phyloP scores from a whole-genome alignment of 2,113 vertebrate genomes.

The Peucedramus taeniatus region DNA sequence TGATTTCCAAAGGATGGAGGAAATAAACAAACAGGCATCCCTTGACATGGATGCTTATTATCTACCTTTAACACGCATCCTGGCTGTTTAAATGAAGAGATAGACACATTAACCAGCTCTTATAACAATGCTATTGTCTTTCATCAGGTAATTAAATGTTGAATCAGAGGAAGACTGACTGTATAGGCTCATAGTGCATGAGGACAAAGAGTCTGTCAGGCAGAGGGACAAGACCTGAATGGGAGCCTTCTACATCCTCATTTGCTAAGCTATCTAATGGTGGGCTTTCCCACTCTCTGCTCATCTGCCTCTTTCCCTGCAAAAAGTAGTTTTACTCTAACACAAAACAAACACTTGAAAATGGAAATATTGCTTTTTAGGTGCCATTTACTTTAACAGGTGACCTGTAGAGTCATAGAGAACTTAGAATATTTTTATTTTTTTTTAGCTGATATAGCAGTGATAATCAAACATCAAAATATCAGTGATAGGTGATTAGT shows the following conservation, averaged over 20 bases:
- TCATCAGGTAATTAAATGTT: neutral
- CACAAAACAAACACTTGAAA: neutral
- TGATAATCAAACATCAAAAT: neutral
- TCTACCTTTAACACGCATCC: neutral
- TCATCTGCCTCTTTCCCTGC: neutral
- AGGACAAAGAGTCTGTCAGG: neutral
- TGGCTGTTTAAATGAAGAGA: neutral
- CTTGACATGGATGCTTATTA: neutral
- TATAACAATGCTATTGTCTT: neutral
- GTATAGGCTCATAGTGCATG: neutral
- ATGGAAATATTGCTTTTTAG: neutral
- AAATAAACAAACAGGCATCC: neutral
- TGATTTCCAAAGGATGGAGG: neutral
- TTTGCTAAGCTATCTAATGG: neutral
- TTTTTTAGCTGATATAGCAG: neutral
- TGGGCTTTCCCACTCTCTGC: neutral
- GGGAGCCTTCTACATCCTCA: neutral
- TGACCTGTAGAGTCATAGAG: neutral
- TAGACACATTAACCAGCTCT: neutral
- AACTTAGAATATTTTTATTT: neutral
- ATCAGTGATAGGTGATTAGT: neutral
- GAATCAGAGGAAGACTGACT: neutral
- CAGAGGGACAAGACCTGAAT: neutral
- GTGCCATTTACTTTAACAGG: neutral
- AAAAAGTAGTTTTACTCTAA: neutral